Evolutionary conservation across 2,888 invertebrate genomes (phyloP), one percentile per base, ranked within the genome.

Genomic region (Aethes cnicana): DNA sequence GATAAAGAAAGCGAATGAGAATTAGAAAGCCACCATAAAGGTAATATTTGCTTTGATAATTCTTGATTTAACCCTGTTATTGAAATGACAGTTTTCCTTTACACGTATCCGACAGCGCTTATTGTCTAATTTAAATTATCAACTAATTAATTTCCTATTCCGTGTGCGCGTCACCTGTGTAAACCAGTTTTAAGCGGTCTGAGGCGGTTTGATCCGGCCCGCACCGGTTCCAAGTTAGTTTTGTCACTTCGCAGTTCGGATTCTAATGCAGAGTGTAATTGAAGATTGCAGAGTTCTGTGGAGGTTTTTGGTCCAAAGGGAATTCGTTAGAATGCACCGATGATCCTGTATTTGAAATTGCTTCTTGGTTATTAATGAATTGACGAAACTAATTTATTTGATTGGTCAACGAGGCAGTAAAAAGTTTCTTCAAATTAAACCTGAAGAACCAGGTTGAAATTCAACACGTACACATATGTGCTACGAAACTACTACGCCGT

Each of bases 191-290:
- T 21, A 37, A 39, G 14, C 47, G 47, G 47, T 47, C 39, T 8
- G 26, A 32, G 28, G 47, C 47, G 30, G 47, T 39, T 47, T 47
- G 47, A 47, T 37, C 47, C 46, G 36, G 17, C 17, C n/a, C 46
- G 26, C 26, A 14, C 36, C 33, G 20, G 20, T 18, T 36, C 46
- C 20, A 28, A 47, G 35, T 47, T 36, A 28, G 46, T 47, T 47
- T 47, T 47, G 46, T 47, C 46, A 47, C 46, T 47, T 28, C 36
- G 12, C 42, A 30, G 32, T 32, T 32, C 4, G 26, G 46, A 18
- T 46, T 47, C 46, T 47, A 47, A 47, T 20, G 18, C 46, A 25
- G 18, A 9, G 23, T 7, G 25, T 35, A 46, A 35, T 20, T 20
- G 46, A 46, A 46, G 35, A 46, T 35, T 46, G 25, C 46, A 46